Evolutionary conservation across 1,140 invertebrate genomes (phyloP).

Genomic region (Aphis craccivora): DNA sequence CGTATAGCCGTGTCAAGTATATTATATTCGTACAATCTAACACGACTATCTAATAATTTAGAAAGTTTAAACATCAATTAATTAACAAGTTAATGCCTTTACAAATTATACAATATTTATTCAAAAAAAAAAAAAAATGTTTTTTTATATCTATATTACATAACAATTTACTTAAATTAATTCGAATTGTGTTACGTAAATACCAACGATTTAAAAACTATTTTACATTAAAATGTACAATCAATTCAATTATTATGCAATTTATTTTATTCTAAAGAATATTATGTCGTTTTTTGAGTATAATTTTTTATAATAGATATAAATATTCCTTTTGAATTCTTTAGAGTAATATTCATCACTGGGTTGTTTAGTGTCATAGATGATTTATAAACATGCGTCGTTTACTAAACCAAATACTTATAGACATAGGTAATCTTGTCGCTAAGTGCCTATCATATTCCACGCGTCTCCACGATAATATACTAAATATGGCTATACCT

Average conservation of each 20-base stretch:
- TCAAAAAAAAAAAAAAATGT: too few species aligned
- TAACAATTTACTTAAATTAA: too few species aligned
- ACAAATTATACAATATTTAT: not conserved
- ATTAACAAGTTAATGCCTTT: not conserved
- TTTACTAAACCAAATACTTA: not conserved
- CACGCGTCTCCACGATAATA: not conserved
- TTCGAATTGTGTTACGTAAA: too few species aligned
- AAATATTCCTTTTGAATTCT: not conserved
- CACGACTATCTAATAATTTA: not conserved
- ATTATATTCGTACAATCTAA: not conserved
- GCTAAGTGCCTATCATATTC: conserved; percentile 15
- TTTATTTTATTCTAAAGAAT: too few species aligned
- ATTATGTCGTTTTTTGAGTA: too few species aligned
- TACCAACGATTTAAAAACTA: too few species aligned
- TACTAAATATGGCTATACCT: not conserved
- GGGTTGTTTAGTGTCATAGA: not conserved
- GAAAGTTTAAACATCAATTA: not conserved
- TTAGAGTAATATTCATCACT: not conserved
- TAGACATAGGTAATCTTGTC: not conserved
- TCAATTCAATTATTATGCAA: too few species aligned
- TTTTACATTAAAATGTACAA: too few species aligned
- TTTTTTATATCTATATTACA: too few species aligned
- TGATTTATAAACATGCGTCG: not conserved
- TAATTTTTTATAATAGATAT: too few species aligned
- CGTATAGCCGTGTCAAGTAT: not conserved